Percentiles rank a stretch among this genome's conserved stretches.
Conservation (phyloP, 2,113 vertebrate species). For the Istiophorus platypterus region DNA sequence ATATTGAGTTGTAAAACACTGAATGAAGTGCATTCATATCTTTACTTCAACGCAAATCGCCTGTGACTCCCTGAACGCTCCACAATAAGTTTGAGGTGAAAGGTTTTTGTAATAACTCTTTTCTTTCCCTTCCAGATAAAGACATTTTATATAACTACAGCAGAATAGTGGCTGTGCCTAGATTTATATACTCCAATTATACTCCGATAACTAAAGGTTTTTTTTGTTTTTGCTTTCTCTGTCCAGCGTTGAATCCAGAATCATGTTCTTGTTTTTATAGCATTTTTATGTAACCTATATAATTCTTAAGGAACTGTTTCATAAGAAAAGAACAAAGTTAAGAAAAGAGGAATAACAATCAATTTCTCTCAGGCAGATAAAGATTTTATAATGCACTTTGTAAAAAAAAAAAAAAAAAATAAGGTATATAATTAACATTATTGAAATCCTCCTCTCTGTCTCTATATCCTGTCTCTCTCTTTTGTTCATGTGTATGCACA, state of each 20-base stretch:
- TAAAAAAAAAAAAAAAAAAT: not conserved
- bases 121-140: constrained; percentile 25
- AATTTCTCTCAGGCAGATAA: not conserved
- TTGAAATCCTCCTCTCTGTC: not conserved
- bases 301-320: not conserved
- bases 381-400: not conserved
- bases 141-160: constrained; percentile 14
- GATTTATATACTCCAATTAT: constrained; percentile 27
- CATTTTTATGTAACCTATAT: not conserved
- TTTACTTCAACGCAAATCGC: constrained; percentile 19
- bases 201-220: constrained; percentile 11
- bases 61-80: not conserved
- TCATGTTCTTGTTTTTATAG: not conserved
- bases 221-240: constrained; percentile 5
- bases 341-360: not conserved
- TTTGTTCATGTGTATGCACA: not conserved
- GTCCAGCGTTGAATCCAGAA: constrained; percentile 14
- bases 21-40: constrained; percentile 11
- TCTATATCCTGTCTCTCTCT: not conserved
- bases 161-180: not conserved
- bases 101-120: constrained; percentile 7
- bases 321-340: not conserved
- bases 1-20: not conserved
- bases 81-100: constrained; percentile 18
- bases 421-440: not conserved